These are phyloP conservation scores for Caenorhabditis remanei DNA, from an alignment of 1,140 invertebrate genomes.

Conservation along the genomic window DNA sequence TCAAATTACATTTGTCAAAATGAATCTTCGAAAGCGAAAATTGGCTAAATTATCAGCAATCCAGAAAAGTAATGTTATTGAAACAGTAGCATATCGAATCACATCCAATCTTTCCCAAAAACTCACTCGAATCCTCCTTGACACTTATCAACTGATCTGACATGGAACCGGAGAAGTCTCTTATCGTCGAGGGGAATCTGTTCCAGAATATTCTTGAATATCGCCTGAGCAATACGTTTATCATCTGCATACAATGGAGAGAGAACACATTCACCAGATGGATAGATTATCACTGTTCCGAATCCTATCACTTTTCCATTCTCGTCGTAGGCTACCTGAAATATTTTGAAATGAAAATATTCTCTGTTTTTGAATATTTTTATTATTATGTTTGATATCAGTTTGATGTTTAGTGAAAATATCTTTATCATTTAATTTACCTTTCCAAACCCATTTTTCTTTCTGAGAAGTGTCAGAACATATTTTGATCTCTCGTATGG, in stretches of 20 bases:
- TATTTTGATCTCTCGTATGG: conserved; percentile 17
- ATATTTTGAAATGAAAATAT: too few species aligned
- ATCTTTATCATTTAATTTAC: not conserved
- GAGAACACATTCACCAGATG: conserved; percentile 34
- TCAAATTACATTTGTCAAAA: not conserved
- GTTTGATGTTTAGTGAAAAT: too few species aligned
- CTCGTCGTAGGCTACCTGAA: not conserved
- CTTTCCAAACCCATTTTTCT: not conserved
- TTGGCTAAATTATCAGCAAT: too few species aligned
- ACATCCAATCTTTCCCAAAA: too few species aligned
- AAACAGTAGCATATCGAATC: too few species aligned
- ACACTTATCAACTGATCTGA: not conserved
- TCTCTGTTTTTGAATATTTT: too few species aligned
- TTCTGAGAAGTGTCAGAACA: not conserved
- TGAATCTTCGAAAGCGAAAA: too few species aligned
- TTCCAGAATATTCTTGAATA: conserved; percentile 35
- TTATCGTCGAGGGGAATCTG: not conserved
- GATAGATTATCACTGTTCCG: not conserved
- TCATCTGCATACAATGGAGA: conserved; percentile 24
- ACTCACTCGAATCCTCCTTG: not conserved
- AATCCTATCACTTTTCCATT: conserved; percentile 34
- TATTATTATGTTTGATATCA: too few species aligned
- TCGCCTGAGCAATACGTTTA: not conserved
- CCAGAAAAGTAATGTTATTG: too few species aligned
- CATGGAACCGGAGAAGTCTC: not conserved